Evolutionary conservation across 2,113 vertebrate genomes (phyloP), one percentile per base, ranked within the genome.

Genomic region (Gavialis gangeticus): DNA sequence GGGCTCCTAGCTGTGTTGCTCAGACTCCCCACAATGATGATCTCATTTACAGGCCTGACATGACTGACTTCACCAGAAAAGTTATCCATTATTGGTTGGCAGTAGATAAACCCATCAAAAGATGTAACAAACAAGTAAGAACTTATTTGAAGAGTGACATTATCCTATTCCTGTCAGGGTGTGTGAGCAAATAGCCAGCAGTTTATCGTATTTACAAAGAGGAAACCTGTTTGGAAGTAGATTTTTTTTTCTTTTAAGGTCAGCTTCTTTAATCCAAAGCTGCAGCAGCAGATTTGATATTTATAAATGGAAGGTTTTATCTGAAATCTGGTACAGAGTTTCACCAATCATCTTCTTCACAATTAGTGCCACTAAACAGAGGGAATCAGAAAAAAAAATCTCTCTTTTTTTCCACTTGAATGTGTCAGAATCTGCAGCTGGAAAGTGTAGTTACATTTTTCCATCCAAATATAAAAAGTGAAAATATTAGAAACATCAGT

Each of bases 91-190:
- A 96, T 93, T 95, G 92, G 76, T 79, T 96, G 94, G 82, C 92
- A 96, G 94, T 82, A 58, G 92, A 95, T 96, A 98, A 97, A 93
- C 85, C 85, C 94, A 94, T 98, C 96, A 97, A 94, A 96, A 97
- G 73, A 87, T 88, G 90, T 93, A 96, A 89, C 85, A 94, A 96
- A 91, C 91, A 93, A 96, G 67, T 92, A 94, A 96, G 92, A 97
- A 95, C 88, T 94, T 96, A 91, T 90, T 92, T 96, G 92, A 98
- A 96, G 87, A 96, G 79, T 96, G 89, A 88, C 75, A 84, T 97
- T 97, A 96, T 95, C 95, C 94, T 95, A 90, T 93, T 97, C 63
- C 94, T 97, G 83, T 96, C 96, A 94, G 77, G 57, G 90, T 94
- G 63, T 75, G 55, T 88, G 87, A 97, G 96, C 81, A 95, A 95